Evolutionary conservation across 1,140 invertebrate species (phyloP), one percentile per base, ranked within the genome.

Genomic region (Pachypeltis micranthus): DNA sequence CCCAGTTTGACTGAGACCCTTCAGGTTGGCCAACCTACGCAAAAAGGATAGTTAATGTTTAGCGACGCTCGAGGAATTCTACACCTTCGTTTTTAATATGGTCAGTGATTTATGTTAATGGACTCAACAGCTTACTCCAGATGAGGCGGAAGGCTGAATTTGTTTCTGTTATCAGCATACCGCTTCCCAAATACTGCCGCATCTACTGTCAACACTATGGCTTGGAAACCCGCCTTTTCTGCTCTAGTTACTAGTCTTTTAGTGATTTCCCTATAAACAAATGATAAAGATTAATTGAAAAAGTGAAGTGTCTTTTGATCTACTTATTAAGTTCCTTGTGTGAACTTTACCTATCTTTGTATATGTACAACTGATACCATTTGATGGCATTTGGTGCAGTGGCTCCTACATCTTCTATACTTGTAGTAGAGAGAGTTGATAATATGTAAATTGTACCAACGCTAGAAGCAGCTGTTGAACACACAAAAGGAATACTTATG

Each of bases 301-400:
- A 7, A 39, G 47, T 21, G 4, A 51, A 10, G 47, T 10, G 34
- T n/a, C 34, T 39, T 39, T 39, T 7, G 34, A 39, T n/a, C n/a
- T n/a, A n/a, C n/a, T 54, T 14, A 21, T 54, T 54, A 12, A 12
- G 14, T n/a, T 10, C 23, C 14, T 54, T 54, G 47, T 54, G 47
- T 10, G 12, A 58, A 59, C 12, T 54, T 65, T 65, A 84, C 83
- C 83, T 80, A 70, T 94, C 86, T 66, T 80, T 86, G 70, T 91
- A 93, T 66, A 96, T 85, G 68, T 96, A 96, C 0, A 96, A 77
- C 72, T 96, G 91, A 72, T 93, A 93, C 90, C 91, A 93, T 74
- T 91, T 90, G 14, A 83, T 77, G 0, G 81, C 83, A 16, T 82
- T 74, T 1, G 91, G 90, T 1, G 88, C 87, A 2, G 83, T 83